These are phyloP conservation scores for Drosophila repleta DNA, from an alignment of 1,140 invertebrate species.

Conservation along the genomic window DNA sequence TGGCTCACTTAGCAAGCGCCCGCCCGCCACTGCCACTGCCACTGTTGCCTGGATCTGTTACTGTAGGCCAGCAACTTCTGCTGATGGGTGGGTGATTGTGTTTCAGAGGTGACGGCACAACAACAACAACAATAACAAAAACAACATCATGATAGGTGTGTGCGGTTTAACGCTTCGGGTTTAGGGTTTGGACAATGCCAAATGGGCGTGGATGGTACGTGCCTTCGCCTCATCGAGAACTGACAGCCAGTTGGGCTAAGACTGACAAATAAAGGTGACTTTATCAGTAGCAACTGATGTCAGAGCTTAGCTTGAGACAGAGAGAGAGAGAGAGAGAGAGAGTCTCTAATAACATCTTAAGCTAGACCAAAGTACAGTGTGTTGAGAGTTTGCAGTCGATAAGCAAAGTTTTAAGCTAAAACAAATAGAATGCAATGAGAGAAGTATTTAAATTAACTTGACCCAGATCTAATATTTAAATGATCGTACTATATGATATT, in stretches of 20 bases:
- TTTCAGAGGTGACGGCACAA: slow-evolving; percentile 49
- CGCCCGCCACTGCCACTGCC: no score
- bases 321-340: not conserved
- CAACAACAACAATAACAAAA: slow-evolving; percentile 15
- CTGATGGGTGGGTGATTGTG: slow-evolving; percentile 4
- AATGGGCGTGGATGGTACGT: slow-evolving; percentile 56
- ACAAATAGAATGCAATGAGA: not conserved
- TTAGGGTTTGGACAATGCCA: slow-evolving; percentile 35
- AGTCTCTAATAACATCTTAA: slow-evolving; percentile 4
- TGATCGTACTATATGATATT: no score
- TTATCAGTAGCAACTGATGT: slow-evolving; percentile 65
- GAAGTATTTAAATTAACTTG: no score
- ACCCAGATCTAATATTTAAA: no score
- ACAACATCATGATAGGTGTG: slow-evolving; percentile 68
- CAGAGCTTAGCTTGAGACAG: slow-evolving; percentile 45
- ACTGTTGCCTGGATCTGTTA: slow-evolving; percentile 12
- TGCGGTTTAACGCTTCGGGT: slow-evolving; percentile 75
- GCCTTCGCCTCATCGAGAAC: slow-evolving; percentile 32
- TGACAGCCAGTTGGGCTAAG: slow-evolving; percentile 62
- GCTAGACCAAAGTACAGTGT: not conserved
- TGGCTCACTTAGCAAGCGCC: slow-evolving; percentile 79
- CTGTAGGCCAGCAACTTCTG: slow-evolving; percentile 1
- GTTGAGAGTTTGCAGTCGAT: not conserved
- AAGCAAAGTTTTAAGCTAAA: not conserved
- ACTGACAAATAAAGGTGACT: slow-evolving; percentile 81